Conservation (phyloP, 1,140 invertebrate species). For the Himalopsyche phryganea region DNA sequence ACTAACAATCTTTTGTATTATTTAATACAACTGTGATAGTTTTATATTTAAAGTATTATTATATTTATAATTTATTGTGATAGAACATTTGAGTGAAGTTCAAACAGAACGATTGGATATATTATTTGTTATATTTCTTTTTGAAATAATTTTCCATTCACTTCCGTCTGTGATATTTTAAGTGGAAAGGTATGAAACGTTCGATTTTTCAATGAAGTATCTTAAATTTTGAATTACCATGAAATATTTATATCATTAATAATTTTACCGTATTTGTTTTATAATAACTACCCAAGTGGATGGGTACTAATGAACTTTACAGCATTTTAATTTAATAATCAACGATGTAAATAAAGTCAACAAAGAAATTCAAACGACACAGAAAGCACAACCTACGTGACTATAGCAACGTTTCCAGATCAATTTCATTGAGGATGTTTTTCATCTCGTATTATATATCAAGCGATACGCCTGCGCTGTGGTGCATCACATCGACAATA, state of each 20-base stretch:
- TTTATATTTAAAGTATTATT: constrained; percentile 5
- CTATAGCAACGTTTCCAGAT: constrained; percentile 11
- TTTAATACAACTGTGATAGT: constrained; percentile 14
- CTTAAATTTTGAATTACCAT: background rate
- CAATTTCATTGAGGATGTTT: no score
- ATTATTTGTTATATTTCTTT: no score
- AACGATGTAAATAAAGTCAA: no score
- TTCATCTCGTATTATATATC: no score
- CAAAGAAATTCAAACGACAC: no score
- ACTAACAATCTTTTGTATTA: no score
- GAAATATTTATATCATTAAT: no score
- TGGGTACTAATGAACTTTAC: no score
- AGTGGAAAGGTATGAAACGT: constrained; percentile 13
- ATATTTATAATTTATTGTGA: background rate
- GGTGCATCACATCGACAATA: background rate
- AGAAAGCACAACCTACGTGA: constrained; percentile 13
- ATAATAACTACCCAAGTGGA: no score
- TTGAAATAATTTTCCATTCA: no score
- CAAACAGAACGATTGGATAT: no score
- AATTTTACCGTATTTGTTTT: background rate
- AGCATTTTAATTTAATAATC: no score
- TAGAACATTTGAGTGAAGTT: background rate
- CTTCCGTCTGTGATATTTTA: constrained; percentile 11
- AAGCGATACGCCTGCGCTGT: constrained; percentile 4
- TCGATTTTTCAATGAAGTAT: constrained; percentile 1